Percentiles rank a stretch among this genome's conserved stretches.
Evolutionary conservation across 2,888 invertebrate genomes (phyloP).

Genomic region (Bombylius discolor): DNA sequence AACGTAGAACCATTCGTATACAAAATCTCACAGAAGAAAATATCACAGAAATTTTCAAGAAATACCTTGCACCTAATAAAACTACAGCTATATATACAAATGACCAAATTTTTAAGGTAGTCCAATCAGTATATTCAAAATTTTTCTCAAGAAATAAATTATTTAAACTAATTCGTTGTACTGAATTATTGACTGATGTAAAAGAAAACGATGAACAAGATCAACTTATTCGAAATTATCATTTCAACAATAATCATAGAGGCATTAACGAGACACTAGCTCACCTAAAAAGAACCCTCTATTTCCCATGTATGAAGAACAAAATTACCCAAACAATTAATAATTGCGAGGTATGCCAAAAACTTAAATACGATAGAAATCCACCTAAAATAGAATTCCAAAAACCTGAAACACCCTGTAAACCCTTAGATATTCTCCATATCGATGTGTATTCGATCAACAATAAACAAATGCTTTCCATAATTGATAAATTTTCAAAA

Average conservation of each 20-base stretch:
- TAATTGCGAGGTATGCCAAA: too few relatives aligned
- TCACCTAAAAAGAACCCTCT: too few relatives aligned
- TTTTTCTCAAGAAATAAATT: slow-evolving; percentile 4
- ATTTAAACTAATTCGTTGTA: slow-evolving; percentile 2
- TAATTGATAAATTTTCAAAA: not conserved
- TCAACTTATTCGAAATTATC: not conserved
- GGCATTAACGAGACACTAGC: too few relatives aligned
- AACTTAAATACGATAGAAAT: too few relatives aligned
- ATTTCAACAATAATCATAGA: not conserved
- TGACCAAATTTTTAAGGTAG: slow-evolving; percentile 4
- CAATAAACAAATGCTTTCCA: not conserved
- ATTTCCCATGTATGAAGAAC: too few relatives aligned
- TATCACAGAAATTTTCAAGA: not conserved
- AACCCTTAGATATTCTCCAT: not conserved
- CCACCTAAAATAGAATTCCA: not conserved
- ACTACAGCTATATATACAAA: slow-evolving; percentile 1
- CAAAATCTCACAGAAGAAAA: too few relatives aligned
- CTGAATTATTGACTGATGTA: not conserved
- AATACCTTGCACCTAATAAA: slow-evolving; percentile 5
- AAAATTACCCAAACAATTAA: too few relatives aligned
- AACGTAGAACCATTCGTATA: too few relatives aligned
- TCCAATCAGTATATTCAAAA: slow-evolving; percentile 5
- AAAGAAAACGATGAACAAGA: not conserved
- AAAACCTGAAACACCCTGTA: not conserved
- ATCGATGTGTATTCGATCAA: not conserved